phyloP scores from a whole-genome alignment of 2,113 vertebrate genomes.

The Oenanthe oenanthe region DNA sequence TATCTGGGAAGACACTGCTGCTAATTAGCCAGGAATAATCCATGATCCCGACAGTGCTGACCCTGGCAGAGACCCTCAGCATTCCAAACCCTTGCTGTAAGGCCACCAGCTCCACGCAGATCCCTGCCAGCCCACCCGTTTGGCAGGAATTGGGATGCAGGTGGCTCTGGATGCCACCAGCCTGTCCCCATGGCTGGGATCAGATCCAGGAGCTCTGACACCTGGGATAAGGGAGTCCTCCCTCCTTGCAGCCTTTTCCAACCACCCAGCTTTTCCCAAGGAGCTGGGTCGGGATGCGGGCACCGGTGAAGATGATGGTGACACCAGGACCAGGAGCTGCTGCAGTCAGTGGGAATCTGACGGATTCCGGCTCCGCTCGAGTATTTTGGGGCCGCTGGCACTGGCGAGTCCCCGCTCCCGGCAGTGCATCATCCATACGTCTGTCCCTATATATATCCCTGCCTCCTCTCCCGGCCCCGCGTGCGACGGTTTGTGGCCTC shows the following conservation, averaged over 20 bases:
- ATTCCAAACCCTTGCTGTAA: background rate
- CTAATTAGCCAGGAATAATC: background rate
- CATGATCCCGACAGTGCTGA: accelerated
- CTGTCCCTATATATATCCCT: slow-evolving; percentile 46
- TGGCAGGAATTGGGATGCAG: background rate
- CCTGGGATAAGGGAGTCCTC: accelerated
- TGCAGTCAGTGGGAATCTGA: background rate
- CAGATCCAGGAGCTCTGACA: background rate
- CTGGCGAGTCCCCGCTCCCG: background rate
- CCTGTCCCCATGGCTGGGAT: background rate
- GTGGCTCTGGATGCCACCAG: background rate
- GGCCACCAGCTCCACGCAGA: background rate
- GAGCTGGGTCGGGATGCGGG: accelerated
- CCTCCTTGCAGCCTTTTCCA: background rate
- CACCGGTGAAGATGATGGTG: accelerated
- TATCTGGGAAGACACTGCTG: background rate
- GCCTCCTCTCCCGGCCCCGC: background rate
- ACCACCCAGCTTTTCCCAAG: background rate
- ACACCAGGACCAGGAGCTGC: background rate
- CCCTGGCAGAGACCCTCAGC: background rate
- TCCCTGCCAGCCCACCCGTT: background rate
- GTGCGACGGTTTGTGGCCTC: background rate
- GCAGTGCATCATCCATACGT: slow-evolving; percentile 31
- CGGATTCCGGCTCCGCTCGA: background rate
- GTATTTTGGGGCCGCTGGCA: background rate